Evolutionary conservation across 2,113 vertebrate species (phyloP).

Genomic region (Elephantulus edwardii): DNA sequence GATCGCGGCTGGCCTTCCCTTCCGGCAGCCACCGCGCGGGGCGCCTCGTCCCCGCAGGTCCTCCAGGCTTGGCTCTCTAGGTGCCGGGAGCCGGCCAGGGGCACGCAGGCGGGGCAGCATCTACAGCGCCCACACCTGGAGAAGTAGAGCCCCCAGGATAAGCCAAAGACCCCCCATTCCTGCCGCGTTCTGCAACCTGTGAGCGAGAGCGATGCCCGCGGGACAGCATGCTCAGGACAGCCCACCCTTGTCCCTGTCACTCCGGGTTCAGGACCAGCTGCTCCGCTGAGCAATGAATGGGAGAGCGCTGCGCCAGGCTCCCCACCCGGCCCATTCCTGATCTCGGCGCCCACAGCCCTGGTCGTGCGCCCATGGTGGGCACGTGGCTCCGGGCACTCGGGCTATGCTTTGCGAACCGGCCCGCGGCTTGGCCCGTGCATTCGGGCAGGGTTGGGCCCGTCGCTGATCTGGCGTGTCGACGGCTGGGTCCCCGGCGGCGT

Average conservation of each 20-base stretch:
- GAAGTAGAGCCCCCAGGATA: background rate
- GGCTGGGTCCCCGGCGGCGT: background rate
- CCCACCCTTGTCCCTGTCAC: background rate
- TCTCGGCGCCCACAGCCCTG: background rate
- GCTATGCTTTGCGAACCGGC: background rate
- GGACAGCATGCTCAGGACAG: background rate
- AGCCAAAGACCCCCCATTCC: background rate
- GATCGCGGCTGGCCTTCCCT: slow-evolving; percentile 8
- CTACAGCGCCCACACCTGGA: background rate
- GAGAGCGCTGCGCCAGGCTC: background rate
- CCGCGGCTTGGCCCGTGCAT: background rate
- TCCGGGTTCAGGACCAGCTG: background rate
- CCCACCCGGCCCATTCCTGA: background rate
- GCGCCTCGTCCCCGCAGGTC: slow-evolving; percentile 63
- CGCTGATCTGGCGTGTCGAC: background rate
- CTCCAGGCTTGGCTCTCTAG: background rate
- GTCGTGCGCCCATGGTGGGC: background rate
- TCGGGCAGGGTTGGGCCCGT: background rate
- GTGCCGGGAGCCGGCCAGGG: background rate
- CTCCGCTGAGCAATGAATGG: slow-evolving; percentile 55
- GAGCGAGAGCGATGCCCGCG: background rate
- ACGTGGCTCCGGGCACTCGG: background rate
- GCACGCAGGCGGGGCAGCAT: background rate
- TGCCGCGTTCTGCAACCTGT: background rate
- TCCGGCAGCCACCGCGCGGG: slow-evolving; percentile 62